A percentile compares a stretch with the other conserved stretches of the same genome.
Conservation (phyloP, 2,888 invertebrate genomes). For the Drosophila cognata region DNA sequence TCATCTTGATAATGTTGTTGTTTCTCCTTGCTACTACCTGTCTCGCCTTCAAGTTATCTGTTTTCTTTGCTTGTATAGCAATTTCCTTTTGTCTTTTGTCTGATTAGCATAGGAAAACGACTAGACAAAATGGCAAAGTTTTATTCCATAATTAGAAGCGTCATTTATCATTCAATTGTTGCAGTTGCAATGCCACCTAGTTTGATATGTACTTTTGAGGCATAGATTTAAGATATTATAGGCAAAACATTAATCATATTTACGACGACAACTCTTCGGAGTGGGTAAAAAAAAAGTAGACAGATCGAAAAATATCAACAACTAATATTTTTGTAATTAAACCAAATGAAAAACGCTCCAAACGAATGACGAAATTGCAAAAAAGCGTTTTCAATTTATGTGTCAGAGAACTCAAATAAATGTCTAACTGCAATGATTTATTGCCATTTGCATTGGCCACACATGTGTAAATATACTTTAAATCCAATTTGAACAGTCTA, state of each 20-base stretch:
- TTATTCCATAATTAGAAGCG: constrained; percentile 53
- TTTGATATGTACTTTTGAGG: constrained; percentile 4
- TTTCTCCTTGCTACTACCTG: constrained; percentile 23
- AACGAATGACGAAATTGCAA: background rate
- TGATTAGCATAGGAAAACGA: constrained; percentile 51
- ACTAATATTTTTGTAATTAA: background rate
- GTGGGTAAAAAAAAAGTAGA: background rate
- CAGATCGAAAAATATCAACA: background rate
- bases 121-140: constrained; percentile 44
- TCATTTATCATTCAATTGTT: constrained; percentile 65
- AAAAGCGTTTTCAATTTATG: constrained; percentile 14
- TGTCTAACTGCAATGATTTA: constrained; percentile 50
- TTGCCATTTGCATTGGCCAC: constrained; percentile 6
- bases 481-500: constrained; percentile 48
- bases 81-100: constrained; percentile 29
- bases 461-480: constrained; percentile 27
- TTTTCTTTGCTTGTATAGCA: constrained; percentile 14
- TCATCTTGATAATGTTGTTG: constrained; percentile 51
- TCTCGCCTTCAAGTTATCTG: constrained; percentile 26
- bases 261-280: background rate
- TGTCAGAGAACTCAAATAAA: constrained; percentile 31
- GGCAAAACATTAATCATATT: constrained; percentile 7
- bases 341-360: background rate
- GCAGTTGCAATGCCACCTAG: constrained; percentile 13
- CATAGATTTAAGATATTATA: constrained; percentile 12